Conservation (phyloP, 1,140 invertebrate species). For the Drosophila sulfurigaster region DNA sequence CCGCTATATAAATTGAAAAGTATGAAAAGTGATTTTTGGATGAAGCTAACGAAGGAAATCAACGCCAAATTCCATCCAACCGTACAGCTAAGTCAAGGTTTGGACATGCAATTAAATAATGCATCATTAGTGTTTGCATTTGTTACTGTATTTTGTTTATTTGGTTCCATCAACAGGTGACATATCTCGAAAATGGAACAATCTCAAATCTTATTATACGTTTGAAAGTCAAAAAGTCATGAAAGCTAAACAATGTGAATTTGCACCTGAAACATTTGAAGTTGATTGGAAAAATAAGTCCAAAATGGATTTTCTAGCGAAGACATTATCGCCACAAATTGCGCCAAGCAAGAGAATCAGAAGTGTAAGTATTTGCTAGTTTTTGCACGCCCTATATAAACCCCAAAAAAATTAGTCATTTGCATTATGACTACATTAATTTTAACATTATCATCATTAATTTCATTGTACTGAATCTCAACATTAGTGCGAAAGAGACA, state of each 20-base stretch:
- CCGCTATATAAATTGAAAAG: conserved; percentile 22
- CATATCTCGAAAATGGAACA: conserved; percentile 30
- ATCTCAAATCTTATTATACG: conserved; percentile 34
- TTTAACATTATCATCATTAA: conserved; percentile 18
- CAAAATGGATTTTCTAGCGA: conserved; percentile 29
- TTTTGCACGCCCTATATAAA: background rate
- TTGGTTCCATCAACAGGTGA: conserved; percentile 3
- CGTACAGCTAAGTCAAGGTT: conserved; percentile 4
- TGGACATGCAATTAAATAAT: background rate
- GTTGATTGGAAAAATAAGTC: conserved; percentile 40
- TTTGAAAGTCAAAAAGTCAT: conserved; percentile 19
- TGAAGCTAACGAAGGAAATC: conserved; percentile 29
- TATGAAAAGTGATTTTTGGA: conserved; percentile 27
- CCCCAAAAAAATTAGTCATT: background rate
- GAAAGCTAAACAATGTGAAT: conserved; percentile 17
- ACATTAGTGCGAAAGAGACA: conserved; percentile 7
- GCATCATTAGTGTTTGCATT: conserved; percentile 1
- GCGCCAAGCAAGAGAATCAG: background rate
- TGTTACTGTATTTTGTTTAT: background rate
- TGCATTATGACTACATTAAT: conserved; percentile 7
- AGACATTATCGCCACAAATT: background rate
- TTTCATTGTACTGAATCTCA: background rate
- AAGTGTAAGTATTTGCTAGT: conserved; percentile 4
- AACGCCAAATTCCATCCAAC: conserved; percentile 18
- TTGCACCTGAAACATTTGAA: conserved; percentile 4